phyloP scores from a whole-genome alignment of 2,888 invertebrate genomes.

The Apodemia arnacis region DNA sequence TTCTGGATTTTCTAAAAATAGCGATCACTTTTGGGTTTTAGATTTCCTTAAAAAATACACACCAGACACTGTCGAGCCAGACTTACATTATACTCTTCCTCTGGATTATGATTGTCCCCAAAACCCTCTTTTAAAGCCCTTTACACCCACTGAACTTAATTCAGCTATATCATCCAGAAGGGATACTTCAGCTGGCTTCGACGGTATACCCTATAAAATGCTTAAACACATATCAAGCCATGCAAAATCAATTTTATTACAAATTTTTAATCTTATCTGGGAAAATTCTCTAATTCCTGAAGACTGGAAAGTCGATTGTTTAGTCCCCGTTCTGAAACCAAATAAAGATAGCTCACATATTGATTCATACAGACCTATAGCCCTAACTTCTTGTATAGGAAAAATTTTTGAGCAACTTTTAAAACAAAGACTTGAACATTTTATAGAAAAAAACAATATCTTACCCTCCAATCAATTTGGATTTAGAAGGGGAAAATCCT shows the following conservation, averaged over 20 bases:
- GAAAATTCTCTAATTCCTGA: slow-evolving; percentile 41
- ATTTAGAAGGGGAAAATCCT: slow-evolving; percentile 51
- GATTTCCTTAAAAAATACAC: slow-evolving; percentile 34
- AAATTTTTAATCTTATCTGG: slow-evolving; percentile 63
- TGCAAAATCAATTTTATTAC: slow-evolving; percentile 40
- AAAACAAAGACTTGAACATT: slow-evolving; percentile 61
- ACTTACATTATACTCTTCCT: slow-evolving; percentile 11
- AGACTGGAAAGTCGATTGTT: slow-evolving; percentile 67
- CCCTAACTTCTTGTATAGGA: slow-evolving; percentile 65
- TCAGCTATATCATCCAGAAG: slow-evolving; percentile 49
- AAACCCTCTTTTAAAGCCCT: slow-evolving; percentile 39
- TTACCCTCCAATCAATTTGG: slow-evolving; percentile 56
- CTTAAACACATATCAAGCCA: slow-evolving; percentile 47
- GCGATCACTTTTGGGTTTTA: slow-evolving; percentile 17
- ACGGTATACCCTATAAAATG: slow-evolving; percentile 57
- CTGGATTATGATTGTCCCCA: slow-evolving; percentile 12
- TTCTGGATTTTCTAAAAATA: slow-evolving; percentile 24
- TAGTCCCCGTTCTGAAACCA: slow-evolving; percentile 65
- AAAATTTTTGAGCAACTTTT: slow-evolving; percentile 70
- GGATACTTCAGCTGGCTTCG: slow-evolving; percentile 62
- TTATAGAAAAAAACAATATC: slow-evolving; percentile 48
- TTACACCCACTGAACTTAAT: slow-evolving; percentile 47
- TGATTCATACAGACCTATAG: slow-evolving; percentile 64
- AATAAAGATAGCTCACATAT: slow-evolving; percentile 41
- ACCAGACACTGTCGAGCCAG: slow-evolving; percentile 16